Evolutionary conservation across 2,113 vertebrate species (phyloP), one percentile per base, ranked within the genome.

Genomic region (Centropus unirufus): DNA sequence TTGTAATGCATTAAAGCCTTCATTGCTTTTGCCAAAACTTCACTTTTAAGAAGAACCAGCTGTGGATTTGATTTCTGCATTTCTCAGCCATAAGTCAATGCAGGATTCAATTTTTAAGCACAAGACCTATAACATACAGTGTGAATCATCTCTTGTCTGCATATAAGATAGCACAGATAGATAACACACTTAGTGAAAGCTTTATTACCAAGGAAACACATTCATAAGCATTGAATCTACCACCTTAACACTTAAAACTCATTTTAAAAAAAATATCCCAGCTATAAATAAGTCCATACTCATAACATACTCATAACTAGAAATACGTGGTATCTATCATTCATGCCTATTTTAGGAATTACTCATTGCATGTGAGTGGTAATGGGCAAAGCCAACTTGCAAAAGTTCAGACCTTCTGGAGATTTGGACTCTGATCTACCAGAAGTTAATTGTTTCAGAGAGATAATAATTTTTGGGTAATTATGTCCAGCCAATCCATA

Each of bases 141-240:
- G 64, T 80, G 80, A 97, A 89, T 94, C 59, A 86, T 81, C 72
- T 90, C 62, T 95, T 75, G 72, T 77, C 83, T 87, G 89, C 81
- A 55, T 83, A 61, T 92, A 76, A 95, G 94, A 91, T 85, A 97
- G 93, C 80, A 97, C 54, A 80, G 90, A 80, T 88, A 98, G 91
- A 83, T 97, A 98, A 96, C 91, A 54, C 95, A 92, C 89, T 96
- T 97, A 97, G 96, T 96, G 97, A 98, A 98, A 89, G 86, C 95
- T 98, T 98, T 97, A 97, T 98, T 98, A 96, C 97, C 95, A 95
- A 97, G 91, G 95, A 98, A 98, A 98, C 97, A 97, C 96, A 95
- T 97, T 97, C 74, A 79, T 95, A 97, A 96, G 95, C 91, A 96
- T 78, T 92, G 82, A 93, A 75, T 95, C 95, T 97, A 94, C 64